Percentiles rank a stretch among this genome's conserved stretches.
These are phyloP conservation scores for Orchesella flavescens DNA, from an alignment of 2,888 invertebrate genomes.

Conservation along the genomic window DNA sequence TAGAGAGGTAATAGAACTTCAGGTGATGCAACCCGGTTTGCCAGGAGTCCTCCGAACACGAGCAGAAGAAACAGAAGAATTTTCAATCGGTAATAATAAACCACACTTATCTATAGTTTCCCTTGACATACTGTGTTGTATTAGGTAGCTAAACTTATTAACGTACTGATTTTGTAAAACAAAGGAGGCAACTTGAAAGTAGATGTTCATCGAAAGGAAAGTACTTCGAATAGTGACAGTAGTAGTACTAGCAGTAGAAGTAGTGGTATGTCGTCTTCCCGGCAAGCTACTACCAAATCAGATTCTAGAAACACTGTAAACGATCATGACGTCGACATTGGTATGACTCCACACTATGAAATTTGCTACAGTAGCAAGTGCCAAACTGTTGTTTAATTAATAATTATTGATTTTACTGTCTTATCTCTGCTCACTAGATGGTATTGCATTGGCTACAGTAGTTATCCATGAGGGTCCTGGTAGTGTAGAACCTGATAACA, in stretches of 20 bases:
- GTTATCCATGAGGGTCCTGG: slow-evolving; percentile 57
- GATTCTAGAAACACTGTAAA: slow-evolving; percentile 63
- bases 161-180: slow-evolving; percentile 18
- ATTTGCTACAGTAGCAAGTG: too few species aligned
- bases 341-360: slow-evolving; percentile 18
- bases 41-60: slow-evolving; percentile 67
- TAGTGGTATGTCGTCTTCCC: slow-evolving; percentile 54
- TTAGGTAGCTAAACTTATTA: neutral
- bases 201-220: slow-evolving; percentile 93
- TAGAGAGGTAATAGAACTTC: slow-evolving; percentile 88
- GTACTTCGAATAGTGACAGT: slow-evolving; percentile 82
- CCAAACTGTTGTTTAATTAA: too few species aligned
- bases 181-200: slow-evolving; percentile 85
- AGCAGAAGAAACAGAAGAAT: slow-evolving; percentile 48
- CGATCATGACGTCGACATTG: slow-evolving; percentile 57
- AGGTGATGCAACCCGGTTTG: slow-evolving; percentile 77
- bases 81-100: slow-evolving; percentile 47
- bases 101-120: neutral
- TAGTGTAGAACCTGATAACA: slow-evolving; percentile 16
- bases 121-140: neutral
- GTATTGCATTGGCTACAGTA: slow-evolving; percentile 58
- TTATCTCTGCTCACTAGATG: slow-evolving; percentile 29
- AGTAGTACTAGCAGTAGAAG: slow-evolving; percentile 73
- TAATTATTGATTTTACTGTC: neutral
- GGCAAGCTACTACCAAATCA: slow-evolving; percentile 60